Conservation (phyloP, 2,888 invertebrate genomes). For the Nineta flava region DNA sequence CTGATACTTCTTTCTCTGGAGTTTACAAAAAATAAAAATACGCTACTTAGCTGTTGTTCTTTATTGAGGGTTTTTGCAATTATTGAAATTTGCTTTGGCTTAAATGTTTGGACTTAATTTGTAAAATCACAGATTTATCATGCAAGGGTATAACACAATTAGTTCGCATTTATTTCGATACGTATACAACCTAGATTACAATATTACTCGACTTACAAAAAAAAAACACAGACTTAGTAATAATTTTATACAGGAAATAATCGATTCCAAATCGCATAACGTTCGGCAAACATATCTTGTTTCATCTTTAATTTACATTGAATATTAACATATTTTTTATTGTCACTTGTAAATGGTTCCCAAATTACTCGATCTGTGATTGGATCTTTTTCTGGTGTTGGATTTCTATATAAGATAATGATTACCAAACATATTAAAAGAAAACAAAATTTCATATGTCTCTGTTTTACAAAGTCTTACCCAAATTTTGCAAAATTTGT, state of each 20-base stretch:
- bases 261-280: background rate
- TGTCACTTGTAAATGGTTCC: background rate
- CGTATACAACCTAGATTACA: too few relatives aligned
- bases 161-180: too few relatives aligned
- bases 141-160: too few relatives aligned
- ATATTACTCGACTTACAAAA: too few relatives aligned
- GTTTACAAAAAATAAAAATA: too few relatives aligned
- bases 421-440: background rate
- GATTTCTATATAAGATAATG: background rate
- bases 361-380: background rate
- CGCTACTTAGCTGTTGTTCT: too few relatives aligned
- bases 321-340: background rate
- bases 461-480: conserved; percentile 16
- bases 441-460: background rate
- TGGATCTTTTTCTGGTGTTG: background rate
- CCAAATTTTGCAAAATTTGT: conserved; percentile 29
- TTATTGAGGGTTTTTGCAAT: too few relatives aligned
- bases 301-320: background rate
- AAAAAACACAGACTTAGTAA: too few relatives aligned
- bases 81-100: too few relatives aligned
- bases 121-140: too few relatives aligned
- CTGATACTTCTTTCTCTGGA: too few relatives aligned
- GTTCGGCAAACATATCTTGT: background rate
- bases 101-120: too few relatives aligned
- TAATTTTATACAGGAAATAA: background rate